Conservation (phyloP, 2,888 invertebrate species). For the Drosophila anceps region DNA sequence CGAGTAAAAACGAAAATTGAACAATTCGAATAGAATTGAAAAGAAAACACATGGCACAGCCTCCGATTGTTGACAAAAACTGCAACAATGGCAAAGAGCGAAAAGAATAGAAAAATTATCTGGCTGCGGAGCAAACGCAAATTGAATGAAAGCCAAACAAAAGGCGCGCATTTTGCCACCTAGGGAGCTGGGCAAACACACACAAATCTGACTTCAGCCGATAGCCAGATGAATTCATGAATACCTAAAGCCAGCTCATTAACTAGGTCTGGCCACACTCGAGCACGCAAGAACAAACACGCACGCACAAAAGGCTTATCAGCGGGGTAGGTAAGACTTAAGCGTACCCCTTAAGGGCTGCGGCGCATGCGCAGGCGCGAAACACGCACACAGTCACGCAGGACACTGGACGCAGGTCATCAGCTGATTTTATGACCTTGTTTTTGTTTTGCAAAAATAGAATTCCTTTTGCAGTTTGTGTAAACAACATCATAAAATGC, state of each 20-base stretch:
- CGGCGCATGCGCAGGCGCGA: conserved; percentile 44
- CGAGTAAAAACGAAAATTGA: conserved; percentile 54
- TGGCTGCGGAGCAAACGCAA: conserved; percentile 61
- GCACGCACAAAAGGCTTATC: conserved; percentile 54
- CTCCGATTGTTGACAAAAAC: conserved; percentile 19
- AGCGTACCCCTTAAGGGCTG: conserved; percentile 8
- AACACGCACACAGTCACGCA: background rate
- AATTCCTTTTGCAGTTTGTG: conserved; percentile 43
- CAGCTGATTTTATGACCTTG: conserved; percentile 62
- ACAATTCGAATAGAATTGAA: conserved; percentile 53
- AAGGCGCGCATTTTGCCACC: conserved; percentile 64
- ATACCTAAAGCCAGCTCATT: conserved; percentile 19
- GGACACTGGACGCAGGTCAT: conserved; percentile 24
- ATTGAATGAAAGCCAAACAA: conserved; percentile 70
- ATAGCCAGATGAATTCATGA: conserved; percentile 4
- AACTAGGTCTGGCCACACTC: conserved; percentile 31
- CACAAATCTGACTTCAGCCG: conserved; percentile 5
- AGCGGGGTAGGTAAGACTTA: conserved; percentile 44
- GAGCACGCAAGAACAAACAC: conserved; percentile 65
- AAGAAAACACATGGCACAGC: conserved; percentile 35
- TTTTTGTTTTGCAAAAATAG: conserved; percentile 68
- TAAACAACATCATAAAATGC: conserved; percentile 73
- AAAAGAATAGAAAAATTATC: conserved; percentile 43
- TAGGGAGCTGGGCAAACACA: conserved; percentile 44
- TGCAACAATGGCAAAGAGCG: conserved; percentile 31